phyloP scores from a whole-genome alignment of 2,113 vertebrate species.

The Pelobates fuscus region DNA sequence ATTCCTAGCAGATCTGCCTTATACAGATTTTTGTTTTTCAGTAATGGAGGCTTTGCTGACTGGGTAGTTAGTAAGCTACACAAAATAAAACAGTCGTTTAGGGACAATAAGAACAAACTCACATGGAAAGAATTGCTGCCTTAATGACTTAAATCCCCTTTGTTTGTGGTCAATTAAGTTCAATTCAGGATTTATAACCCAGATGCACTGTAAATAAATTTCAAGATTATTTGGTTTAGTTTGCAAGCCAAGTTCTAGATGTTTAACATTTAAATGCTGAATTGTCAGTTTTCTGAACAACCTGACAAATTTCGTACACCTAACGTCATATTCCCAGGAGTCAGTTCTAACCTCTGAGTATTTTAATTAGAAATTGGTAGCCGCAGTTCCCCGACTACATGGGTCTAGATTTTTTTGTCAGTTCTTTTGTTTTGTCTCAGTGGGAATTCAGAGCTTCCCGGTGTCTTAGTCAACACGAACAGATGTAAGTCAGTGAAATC shows the following conservation, averaged over 20 bases:
- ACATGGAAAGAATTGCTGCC: conserved; percentile 21
- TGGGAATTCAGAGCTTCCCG: background rate
- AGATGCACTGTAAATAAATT: background rate
- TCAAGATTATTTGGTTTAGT: no score
- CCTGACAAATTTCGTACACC: no score
- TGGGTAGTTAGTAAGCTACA: conserved; percentile 28
- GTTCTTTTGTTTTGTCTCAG: conserved; percentile 8
- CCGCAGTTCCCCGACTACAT: background rate
- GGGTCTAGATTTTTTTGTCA: background rate
- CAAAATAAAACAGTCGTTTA: conserved; percentile 30
- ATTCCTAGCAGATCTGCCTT: conserved; percentile 22
- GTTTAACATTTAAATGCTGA: no score
- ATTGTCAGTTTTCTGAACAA: no score
- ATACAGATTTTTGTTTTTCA: conserved; percentile 23
- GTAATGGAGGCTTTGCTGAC: conserved; percentile 32
- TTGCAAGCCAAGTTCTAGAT: no score
- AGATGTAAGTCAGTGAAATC: background rate
- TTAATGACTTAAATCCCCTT: conserved; percentile 28
- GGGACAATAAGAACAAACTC: conserved; percentile 26
- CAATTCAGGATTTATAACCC: conserved; percentile 18
- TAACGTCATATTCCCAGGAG: background rate
- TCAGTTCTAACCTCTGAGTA: background rate
- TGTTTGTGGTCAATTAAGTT: conserved; percentile 35
- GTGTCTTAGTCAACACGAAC: conserved; percentile 6
- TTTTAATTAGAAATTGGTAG: conserved; percentile 1